Conservation (phyloP, 1,140 invertebrate species). For the Gerris buenoi region DNA sequence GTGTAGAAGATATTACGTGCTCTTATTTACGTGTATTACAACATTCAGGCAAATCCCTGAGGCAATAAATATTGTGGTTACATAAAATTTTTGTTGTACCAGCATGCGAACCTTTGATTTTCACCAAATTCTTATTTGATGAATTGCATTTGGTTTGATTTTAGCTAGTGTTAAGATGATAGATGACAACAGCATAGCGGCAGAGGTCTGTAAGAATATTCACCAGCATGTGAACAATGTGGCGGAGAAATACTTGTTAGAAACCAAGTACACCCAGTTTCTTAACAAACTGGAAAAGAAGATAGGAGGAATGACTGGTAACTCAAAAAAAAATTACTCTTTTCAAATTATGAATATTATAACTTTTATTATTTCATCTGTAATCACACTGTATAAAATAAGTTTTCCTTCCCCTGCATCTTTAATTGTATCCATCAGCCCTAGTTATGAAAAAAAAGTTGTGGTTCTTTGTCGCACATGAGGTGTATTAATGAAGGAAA, state of each 20-base stretch:
- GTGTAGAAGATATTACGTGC: too few relatives aligned
- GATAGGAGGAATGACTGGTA: not conserved
- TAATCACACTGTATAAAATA: not conserved
- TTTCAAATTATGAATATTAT: not conserved
- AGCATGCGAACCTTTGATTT: too few relatives aligned
- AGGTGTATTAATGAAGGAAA: not conserved
- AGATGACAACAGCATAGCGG: not conserved
- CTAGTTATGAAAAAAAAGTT: not conserved
- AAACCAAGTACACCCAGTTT: not conserved
- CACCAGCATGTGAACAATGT: not conserved
- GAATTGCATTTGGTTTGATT: not conserved
- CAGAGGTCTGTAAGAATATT: not conserved
- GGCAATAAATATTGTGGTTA: too few relatives aligned
- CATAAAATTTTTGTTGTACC: not conserved
- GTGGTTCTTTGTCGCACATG: not conserved
- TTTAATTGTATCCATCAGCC: not conserved
- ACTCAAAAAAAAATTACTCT: not conserved
- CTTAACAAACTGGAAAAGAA: not conserved
- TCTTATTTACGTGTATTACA: too few relatives aligned
- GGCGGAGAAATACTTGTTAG: not conserved
- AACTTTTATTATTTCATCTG: not conserved
- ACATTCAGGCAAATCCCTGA: too few relatives aligned
- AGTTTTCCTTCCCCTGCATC: not conserved
- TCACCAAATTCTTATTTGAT: not conserved
- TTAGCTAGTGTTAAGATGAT: not conserved